Conservation (phyloP, 2,113 vertebrate genomes). For the Hydropotes inermis region DNA sequence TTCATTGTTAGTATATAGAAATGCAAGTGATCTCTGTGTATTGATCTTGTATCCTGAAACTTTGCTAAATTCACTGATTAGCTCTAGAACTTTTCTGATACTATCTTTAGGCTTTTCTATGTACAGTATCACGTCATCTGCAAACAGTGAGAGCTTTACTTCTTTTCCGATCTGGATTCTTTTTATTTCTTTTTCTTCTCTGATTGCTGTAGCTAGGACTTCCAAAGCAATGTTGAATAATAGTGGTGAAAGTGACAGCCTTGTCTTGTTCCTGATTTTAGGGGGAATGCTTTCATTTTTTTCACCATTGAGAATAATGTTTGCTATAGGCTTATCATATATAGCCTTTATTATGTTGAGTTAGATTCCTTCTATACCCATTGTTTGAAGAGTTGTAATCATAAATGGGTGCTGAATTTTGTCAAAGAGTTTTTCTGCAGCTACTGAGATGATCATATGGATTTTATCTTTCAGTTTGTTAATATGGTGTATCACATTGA, state of each 20-base stretch:
- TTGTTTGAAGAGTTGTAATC: background rate
- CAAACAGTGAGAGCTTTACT: background rate
- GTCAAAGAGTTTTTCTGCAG: background rate
- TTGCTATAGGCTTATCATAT: background rate
- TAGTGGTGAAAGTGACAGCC: background rate
- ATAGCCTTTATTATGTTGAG: background rate
- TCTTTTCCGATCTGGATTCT: background rate
- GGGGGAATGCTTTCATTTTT: background rate
- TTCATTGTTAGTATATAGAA: background rate
- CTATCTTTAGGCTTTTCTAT: background rate
- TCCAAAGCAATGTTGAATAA: background rate
- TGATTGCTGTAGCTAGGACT: background rate
- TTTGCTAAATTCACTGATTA: background rate
- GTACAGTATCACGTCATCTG: background rate
- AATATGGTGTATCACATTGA: background rate
- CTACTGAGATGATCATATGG: background rate
- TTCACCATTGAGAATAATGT: background rate
- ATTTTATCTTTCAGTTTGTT: background rate
- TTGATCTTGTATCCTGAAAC: background rate
- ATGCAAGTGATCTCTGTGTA: background rate
- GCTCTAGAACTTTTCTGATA: background rate
- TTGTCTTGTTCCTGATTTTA: background rate
- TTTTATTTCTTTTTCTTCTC: background rate
- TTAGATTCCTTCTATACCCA: background rate
- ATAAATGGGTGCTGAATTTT: background rate